phyloP scores from a whole-genome alignment of 1,140 invertebrate species.

The Euura saliciscinereae region DNA sequence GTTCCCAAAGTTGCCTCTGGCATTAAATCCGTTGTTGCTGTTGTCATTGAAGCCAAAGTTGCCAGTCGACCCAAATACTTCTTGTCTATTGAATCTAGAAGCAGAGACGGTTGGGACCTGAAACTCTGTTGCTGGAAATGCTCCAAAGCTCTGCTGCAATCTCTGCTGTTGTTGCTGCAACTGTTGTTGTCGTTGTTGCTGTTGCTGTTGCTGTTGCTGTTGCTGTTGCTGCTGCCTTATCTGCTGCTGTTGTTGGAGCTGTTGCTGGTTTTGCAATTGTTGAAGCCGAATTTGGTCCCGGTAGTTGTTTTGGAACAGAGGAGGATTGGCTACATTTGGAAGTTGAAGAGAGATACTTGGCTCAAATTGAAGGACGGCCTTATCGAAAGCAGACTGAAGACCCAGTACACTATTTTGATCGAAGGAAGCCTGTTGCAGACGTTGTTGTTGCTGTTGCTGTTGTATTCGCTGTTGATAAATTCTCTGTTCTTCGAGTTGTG shows the following conservation, averaged over 20 bases:
- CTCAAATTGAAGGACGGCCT: constrained; percentile 48
- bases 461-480: constrained; percentile 37
- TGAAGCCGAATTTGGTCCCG: constrained; percentile 32
- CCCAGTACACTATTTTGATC: constrained; percentile 40
- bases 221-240: constrained; percentile 39
- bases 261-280: constrained; percentile 38
- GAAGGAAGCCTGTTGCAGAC: constrained; percentile 35
- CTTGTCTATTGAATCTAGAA: constrained; percentile 59
- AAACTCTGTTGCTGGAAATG: constrained; percentile 50
- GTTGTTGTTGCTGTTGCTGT: constrained; percentile 37
- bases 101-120: constrained; percentile 53
- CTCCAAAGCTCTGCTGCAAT: constrained; percentile 58
- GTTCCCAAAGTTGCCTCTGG: constrained; percentile 24
- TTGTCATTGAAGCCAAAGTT: constrained; percentile 64
- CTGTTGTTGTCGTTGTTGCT: constrained; percentile 45
- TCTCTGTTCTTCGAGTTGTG: constrained; percentile 51
- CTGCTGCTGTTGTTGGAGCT: constrained; percentile 44
- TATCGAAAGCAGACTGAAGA: constrained; percentile 35
- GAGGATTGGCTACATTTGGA: constrained; percentile 37
- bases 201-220: constrained; percentile 48
- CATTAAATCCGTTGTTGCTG: constrained; percentile 37
- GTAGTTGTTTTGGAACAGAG: constrained; percentile 34
- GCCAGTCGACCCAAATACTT: constrained; percentile 55
- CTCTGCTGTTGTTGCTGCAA: constrained; percentile 55
- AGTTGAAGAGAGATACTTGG: constrained; percentile 54